Percentiles rank a stretch among this genome's conserved stretches.
Conservation (phyloP, 2,113 vertebrate genomes). For the Cavia aperea region DNA sequence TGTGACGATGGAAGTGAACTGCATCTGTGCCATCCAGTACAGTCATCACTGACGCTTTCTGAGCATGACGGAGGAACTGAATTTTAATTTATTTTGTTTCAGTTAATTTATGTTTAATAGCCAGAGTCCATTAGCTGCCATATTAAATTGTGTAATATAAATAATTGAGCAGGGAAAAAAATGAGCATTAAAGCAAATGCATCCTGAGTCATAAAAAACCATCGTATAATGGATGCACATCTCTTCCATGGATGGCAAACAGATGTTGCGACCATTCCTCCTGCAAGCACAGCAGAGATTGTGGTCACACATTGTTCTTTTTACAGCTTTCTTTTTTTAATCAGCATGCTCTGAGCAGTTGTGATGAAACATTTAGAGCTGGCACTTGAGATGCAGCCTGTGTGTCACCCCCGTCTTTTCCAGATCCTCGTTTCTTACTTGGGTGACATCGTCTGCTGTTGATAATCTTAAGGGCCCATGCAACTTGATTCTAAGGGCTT, state of each 20-base stretch:
- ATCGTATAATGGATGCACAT: not conserved
- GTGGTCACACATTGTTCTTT: rapidly evolving
- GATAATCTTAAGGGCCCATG: not conserved
- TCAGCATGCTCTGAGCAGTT: not conserved
- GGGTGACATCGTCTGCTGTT: not conserved
- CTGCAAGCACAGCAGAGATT: not conserved
- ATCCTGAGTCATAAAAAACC: too few relatives aligned
- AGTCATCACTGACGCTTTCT: not conserved
- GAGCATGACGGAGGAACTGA: not conserved
- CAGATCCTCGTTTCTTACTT: not conserved
- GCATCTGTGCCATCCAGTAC: not conserved
- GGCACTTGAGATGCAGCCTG: not conserved
- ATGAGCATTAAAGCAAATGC: not conserved
- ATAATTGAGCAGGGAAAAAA: not conserved
- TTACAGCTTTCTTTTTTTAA: not conserved
- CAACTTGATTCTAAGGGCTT: conserved; percentile 4
- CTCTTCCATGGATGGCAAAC: not conserved
- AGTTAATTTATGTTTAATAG: not conserved
- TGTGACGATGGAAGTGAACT: not conserved
- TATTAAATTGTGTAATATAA: not conserved
- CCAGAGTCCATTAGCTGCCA: not conserved
- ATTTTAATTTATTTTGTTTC: conserved; percentile 31
- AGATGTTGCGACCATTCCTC: not conserved
- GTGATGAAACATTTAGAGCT: not conserved
- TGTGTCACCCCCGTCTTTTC: not conserved